Conservation (phyloP, 2,113 vertebrate genomes). For the Orycteropus afer region DNA sequence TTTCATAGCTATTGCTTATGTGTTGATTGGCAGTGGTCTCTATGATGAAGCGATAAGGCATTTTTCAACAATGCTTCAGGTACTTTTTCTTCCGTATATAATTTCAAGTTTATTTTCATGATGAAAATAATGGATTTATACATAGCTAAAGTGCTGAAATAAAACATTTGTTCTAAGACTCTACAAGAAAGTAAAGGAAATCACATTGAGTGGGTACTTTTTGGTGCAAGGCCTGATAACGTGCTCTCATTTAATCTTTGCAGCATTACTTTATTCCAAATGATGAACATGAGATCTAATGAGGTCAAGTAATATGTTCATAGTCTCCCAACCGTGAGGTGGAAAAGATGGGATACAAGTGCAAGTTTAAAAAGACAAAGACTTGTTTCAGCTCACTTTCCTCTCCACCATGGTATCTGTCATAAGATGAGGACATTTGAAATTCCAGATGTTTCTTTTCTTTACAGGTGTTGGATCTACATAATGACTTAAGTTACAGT, state of each 20-base stretch:
- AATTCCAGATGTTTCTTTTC: not conserved
- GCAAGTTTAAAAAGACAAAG: not conserved
- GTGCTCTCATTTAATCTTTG: not conserved
- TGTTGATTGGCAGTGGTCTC: constrained; percentile 95
- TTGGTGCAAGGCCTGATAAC: not conserved
- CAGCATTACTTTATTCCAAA: not conserved
- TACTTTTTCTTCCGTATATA: constrained; percentile 77
- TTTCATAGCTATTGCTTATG: constrained; percentile 94
- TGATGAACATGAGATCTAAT: not conserved
- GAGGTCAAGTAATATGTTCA: not conserved
- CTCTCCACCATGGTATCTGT: not conserved
- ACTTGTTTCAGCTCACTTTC: not conserved
- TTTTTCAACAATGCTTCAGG: constrained; percentile 97
- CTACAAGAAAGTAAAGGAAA: not conserved
- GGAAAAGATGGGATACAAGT: not conserved
- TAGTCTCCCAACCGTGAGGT: not conserved
- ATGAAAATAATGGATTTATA: not conserved
- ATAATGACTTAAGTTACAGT: not conserved
- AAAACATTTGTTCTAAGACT: not conserved
- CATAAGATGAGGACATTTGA: not conserved
- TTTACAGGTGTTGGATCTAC: not conserved
- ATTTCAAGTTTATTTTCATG: not conserved
- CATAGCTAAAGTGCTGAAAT: not conserved
- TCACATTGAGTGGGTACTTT: not conserved
- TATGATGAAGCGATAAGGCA: constrained; percentile 98